Evolutionary conservation across 1,140 invertebrate genomes (phyloP).

Genomic region (Zophobas morio): DNA sequence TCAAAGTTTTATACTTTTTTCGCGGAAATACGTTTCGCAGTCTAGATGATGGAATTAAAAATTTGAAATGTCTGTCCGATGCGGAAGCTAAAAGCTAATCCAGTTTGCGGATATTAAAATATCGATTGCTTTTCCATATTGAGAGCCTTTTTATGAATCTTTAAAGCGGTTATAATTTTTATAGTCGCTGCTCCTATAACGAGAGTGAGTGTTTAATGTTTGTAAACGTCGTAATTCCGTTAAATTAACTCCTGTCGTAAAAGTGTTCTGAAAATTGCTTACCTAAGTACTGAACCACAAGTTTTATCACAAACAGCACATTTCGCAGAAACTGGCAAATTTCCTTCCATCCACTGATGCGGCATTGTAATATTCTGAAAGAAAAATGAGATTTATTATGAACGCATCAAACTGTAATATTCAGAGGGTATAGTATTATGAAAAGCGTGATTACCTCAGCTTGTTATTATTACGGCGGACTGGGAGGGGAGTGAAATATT

Average conservation of each 20-base stretch:
- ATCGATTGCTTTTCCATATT: background rate
- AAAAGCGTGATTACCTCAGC: too few relatives aligned
- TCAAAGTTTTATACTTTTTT: constrained; percentile 20
- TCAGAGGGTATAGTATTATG: too few relatives aligned
- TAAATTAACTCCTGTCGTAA: constrained; percentile 16
- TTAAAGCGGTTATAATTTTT: background rate
- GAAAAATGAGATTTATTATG: constrained; percentile 57
- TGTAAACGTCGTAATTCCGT: constrained; percentile 1
- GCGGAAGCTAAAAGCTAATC: background rate
- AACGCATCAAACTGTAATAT: background rate
- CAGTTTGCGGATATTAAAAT: background rate
- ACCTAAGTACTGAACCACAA: constrained; percentile 95
- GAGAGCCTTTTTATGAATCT: background rate
- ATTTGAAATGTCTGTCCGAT: background rate
- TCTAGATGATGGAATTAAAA: constrained; percentile 5
- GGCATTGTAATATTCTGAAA: constrained; percentile 93
- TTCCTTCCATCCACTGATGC: constrained; percentile 98
- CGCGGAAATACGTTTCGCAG: background rate
- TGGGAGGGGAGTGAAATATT: too few relatives aligned
- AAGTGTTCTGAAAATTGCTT: constrained; percentile 56
- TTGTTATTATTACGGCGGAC: too few relatives aligned
- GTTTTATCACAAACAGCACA: constrained; percentile 96
- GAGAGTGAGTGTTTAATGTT: constrained; percentile 9
- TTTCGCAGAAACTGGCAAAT: constrained; percentile 94
- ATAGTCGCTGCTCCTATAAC: background rate